Evolutionary conservation across 2,888 invertebrate species (phyloP).

Genomic region (Tipula helvola): DNA sequence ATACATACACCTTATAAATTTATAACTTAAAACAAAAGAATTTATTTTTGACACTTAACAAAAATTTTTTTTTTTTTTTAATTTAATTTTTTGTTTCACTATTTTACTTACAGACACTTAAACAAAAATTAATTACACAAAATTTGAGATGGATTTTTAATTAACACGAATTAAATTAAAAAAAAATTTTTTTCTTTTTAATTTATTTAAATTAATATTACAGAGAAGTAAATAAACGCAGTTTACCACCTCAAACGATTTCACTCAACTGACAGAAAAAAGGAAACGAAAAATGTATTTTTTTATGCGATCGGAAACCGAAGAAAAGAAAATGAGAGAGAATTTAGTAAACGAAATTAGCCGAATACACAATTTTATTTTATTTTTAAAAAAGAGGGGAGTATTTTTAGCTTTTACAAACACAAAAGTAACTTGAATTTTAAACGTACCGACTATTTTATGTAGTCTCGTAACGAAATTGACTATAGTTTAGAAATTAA

Average conservation of each 20-base stretch:
- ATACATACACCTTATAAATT: not conserved
- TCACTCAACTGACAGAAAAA: slow-evolving; percentile 13
- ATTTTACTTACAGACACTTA: not conserved
- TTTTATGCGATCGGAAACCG: not conserved
- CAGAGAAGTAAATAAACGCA: slow-evolving; percentile 8
- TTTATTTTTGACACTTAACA: not conserved
- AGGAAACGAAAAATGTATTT: slow-evolving; percentile 9
- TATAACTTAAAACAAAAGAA: slow-evolving; percentile 5
- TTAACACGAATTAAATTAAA: slow-evolving; percentile 6
- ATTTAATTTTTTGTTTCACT: not conserved
- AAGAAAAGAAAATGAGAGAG: not conserved
- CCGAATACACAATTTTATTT: not conserved
- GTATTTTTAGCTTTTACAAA: not conserved
- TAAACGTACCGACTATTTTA: not conserved
- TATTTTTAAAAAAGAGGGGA: not conserved
- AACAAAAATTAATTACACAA: not conserved
- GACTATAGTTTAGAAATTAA: not conserved
- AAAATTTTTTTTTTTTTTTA: not conserved
- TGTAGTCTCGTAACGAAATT: not conserved
- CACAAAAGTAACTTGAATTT: not conserved
- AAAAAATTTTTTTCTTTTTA: not conserved
- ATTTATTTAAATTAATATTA: not conserved
- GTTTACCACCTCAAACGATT: slow-evolving; percentile 10
- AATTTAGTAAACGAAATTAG: not conserved
- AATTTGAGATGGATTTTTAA: not conserved